These are phyloP conservation scores for Cavia aperea DNA, from an alignment of 2,113 vertebrate genomes.

Conservation along the genomic window DNA sequence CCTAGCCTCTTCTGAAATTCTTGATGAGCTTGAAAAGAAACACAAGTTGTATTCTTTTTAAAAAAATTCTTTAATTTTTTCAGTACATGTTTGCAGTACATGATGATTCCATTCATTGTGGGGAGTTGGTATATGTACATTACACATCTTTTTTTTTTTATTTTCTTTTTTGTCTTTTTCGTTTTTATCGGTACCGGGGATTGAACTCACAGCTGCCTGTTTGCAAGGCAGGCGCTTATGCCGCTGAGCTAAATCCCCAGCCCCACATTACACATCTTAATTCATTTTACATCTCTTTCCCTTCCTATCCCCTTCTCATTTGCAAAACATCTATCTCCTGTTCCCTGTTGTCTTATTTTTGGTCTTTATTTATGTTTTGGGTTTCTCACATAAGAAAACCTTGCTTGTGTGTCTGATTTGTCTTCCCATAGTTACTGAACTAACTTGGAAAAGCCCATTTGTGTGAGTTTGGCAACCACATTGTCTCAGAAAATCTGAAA, in stretches of 20 bases:
- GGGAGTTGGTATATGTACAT: neutral
- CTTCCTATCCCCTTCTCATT: neutral
- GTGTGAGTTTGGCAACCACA: neutral
- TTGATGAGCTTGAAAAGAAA: neutral
- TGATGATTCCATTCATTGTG: neutral
- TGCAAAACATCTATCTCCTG: neutral
- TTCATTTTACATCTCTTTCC: neutral
- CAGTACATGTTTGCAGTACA: neutral
- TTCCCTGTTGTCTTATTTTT: neutral
- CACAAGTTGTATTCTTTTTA: neutral
- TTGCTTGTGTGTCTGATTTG: neutral
- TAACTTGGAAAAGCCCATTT: neutral
- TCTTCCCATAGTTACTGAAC: slow-evolving; percentile 7
- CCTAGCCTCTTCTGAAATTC: neutral
- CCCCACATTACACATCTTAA: neutral
- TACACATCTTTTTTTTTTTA: neutral
- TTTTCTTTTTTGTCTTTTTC: too few relatives aligned
- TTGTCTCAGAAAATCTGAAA: slow-evolving; percentile 36
- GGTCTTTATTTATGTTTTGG: neutral
- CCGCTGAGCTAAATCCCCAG: too few relatives aligned
- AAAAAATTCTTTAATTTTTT: neutral
- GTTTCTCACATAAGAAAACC: neutral
- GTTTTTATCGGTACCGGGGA: too few relatives aligned
- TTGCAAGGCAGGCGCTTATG: too few relatives aligned
- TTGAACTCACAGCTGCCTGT: too few relatives aligned